A percentile compares a stretch with the other conserved stretches of the same genome.
Conservation (phyloP, 1,140 invertebrate genomes). For the Heliconius melpomene region DNA sequence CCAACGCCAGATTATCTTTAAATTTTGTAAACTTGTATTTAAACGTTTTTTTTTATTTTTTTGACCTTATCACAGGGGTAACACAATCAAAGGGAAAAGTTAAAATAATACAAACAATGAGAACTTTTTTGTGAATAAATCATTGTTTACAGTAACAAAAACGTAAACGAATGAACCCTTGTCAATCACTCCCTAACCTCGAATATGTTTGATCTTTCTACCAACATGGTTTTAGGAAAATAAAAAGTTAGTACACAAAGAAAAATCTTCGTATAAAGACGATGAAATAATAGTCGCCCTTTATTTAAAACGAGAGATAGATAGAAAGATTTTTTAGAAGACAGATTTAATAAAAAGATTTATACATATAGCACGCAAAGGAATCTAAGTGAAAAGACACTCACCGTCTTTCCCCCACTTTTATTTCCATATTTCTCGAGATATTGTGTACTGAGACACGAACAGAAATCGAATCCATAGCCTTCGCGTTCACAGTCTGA, state of each 20-base stretch:
- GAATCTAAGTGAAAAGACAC: no score
- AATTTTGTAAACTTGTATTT: background rate
- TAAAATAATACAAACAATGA: background rate
- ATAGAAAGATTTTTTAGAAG: no score
- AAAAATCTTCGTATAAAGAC: background rate
- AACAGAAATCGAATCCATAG: no score
- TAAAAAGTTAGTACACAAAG: background rate
- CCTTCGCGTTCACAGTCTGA: no score
- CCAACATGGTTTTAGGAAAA: background rate
- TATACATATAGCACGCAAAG: no score
- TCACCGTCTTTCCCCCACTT: no score
- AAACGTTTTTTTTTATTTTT: background rate
- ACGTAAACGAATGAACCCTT: background rate
- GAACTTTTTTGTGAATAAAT: background rate
- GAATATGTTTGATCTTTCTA: conserved; percentile 5
- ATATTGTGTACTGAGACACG: no score
- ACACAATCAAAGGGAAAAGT: background rate
- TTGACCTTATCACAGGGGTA: background rate
- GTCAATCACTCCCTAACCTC: conserved; percentile 3
- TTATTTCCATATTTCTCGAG: no score
- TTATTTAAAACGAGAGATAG: no score
- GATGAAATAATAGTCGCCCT: background rate
- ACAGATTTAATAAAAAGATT: no score
- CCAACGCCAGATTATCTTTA: background rate
- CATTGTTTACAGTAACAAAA: background rate